A percentile compares a stretch with the other conserved stretches of the same genome.
Conservation (phyloP, 2,113 vertebrate genomes). For the Calidris pugnax region DNA sequence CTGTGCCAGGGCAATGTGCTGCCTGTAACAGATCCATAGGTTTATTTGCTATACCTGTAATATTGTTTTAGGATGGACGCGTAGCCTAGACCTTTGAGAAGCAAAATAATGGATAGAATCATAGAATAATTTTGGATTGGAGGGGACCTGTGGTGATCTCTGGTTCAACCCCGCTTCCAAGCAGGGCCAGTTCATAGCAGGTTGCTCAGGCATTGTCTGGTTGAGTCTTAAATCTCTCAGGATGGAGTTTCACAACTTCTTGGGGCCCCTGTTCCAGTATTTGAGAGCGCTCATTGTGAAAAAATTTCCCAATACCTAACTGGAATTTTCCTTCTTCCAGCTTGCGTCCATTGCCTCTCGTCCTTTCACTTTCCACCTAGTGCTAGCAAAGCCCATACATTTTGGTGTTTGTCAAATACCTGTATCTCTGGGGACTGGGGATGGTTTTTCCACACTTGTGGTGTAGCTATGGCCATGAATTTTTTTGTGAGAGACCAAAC, state of each 20-base stretch:
- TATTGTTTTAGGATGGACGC: neutral
- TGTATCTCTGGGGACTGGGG: neutral
- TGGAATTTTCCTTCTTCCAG: conserved; percentile 23
- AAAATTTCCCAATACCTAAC: neutral
- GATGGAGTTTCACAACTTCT: conserved; percentile 18
- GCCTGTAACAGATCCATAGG: neutral
- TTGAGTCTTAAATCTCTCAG: neutral
- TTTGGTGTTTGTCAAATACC: neutral
- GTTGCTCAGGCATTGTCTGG: neutral
- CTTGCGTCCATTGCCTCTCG: neutral
- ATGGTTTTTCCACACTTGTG: neutral
- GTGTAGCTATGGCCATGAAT: neutral
- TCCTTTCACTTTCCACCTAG: neutral
- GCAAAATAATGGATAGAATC: neutral
- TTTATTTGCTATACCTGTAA: neutral
- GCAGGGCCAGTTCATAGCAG: neutral
- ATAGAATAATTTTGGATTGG: neutral
- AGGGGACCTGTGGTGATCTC: neutral
- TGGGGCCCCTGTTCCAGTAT: neutral
- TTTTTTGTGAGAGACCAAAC: neutral
- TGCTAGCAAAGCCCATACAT: neutral
- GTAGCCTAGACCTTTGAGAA: neutral
- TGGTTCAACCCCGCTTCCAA: neutral
- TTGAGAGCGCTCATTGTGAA: neutral
- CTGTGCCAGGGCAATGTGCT: neutral